phyloP scores from a whole-genome alignment of 2,113 vertebrate species.

The Leucosticte australis region DNA sequence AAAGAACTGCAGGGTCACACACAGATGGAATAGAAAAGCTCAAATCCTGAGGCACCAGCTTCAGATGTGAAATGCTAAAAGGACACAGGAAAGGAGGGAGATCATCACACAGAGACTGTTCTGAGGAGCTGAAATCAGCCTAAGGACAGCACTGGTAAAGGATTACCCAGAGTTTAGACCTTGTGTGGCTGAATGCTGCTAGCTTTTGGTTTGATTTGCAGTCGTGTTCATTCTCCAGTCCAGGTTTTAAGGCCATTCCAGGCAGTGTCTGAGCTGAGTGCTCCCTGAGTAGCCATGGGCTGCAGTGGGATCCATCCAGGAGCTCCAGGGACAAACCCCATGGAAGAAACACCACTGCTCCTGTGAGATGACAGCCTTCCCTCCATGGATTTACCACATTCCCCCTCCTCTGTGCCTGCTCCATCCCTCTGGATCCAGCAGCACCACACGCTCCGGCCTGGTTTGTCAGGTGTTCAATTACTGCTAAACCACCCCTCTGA shows the following conservation, averaged over 20 bases:
- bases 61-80: background rate
- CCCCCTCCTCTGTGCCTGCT: background rate
- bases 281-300: fast-evolving
- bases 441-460: fast-evolving
- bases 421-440: background rate
- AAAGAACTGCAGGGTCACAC: fast-evolving
- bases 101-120: fast-evolving
- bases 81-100: background rate
- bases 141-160: fast-evolving
- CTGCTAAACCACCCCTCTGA: background rate
- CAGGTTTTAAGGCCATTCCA: background rate
- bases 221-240: background rate
- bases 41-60: fast-evolving
- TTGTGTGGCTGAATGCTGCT: background rate
- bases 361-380: background rate
- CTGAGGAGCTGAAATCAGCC: background rate
- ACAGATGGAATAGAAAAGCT: fast-evolving
- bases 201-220: background rate
- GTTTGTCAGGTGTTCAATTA: background rate
- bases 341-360: background rate
- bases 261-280: fast-evolving
- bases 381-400: no score
- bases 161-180: background rate
- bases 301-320: background rate
- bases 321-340: background rate